Evolutionary conservation across 2,113 vertebrate genomes (phyloP), one percentile per base, ranked within the genome.

Genomic region (Miniopterus natalensis): DNA sequence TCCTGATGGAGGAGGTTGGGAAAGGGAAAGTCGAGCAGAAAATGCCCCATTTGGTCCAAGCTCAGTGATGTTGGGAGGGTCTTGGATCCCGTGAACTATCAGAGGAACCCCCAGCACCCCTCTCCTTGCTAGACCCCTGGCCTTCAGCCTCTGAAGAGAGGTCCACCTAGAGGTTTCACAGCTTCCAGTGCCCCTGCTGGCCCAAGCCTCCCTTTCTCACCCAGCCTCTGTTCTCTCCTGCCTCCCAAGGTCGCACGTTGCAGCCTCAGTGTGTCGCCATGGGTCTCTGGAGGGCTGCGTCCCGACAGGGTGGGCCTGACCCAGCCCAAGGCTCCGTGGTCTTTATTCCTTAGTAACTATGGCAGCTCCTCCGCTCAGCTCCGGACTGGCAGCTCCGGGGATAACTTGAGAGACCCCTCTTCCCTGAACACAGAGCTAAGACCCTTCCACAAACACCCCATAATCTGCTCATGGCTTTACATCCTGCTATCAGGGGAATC

Each of bases 301-400:
- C 47, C 63, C 8, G 12, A 1, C n/a, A 29, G n/a, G 21, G 25
- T 6, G 42, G 77, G 23, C 7, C 51, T 55, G 86, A n/a, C n/a
- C 25, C 36, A 21, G 27, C 27, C 21, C 0, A 1, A 3, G 11
- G 51, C 29, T 27, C 55, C 1, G 0, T 10, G 8, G 42, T 15
- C 83, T 85, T 65, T 61, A 20, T 79, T 71, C 40, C n/a, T 47
- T 21, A 57, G 53, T n/a, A 42, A 20, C 17, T 2, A 4, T 6
- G 21, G 6, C 23, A 1, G n/a, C 31, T 5, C 8, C 49, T 13
- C n/a, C 1, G 2, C 27, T 40, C 40, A 9, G 25, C 47, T 57
- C 40, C 31, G 5, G 36, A 27, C 40, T 17, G 65, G 23, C 55
- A 7, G 13, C 31, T n/a, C 25, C 68, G 2, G 0, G 25, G n/a